Evolutionary conservation across 2,888 invertebrate species (phyloP).

Genomic region (Drosophila picticornis): DNA sequence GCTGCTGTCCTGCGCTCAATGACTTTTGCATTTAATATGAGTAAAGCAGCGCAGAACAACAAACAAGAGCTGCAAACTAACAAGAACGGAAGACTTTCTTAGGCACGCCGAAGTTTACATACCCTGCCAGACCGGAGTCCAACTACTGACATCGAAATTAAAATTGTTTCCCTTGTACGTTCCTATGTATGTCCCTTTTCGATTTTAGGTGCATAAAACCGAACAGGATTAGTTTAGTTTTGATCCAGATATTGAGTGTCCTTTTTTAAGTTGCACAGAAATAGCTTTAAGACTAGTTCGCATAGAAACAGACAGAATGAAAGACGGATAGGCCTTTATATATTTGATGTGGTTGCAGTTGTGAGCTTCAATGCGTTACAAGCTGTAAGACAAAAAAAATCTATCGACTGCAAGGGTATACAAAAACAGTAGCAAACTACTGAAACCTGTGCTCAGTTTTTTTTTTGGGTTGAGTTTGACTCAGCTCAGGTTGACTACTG

Average conservation of each 20-base stretch:
- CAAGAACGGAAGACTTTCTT: constrained; percentile 4
- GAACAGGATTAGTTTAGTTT: not conserved
- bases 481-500: constrained; percentile 45
- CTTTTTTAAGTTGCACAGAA: not conserved
- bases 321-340: not conserved
- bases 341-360: not conserved
- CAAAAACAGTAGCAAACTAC: constrained; percentile 25
- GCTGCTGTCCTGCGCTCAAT: constrained; percentile 72
- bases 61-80: constrained; percentile 42
- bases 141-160: not conserved
- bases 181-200: not conserved
- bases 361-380: not conserved
- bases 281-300: not conserved
- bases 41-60: constrained; percentile 50
- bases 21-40: constrained; percentile 82
- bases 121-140: not conserved
- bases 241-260: not conserved
- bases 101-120: not conserved
- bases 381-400: accelerated
- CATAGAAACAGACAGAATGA: not conserved
- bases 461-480: constrained; percentile 26
- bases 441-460: constrained; percentile 22
- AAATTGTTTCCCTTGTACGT: not conserved
- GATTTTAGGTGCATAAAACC: not conserved
- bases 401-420: not conserved